Evolutionary conservation across 2,797 vertebrate species (phyloP), one percentile per base, ranked within the genome.

Genomic region (Threskiornis aethiopicus): DNA sequence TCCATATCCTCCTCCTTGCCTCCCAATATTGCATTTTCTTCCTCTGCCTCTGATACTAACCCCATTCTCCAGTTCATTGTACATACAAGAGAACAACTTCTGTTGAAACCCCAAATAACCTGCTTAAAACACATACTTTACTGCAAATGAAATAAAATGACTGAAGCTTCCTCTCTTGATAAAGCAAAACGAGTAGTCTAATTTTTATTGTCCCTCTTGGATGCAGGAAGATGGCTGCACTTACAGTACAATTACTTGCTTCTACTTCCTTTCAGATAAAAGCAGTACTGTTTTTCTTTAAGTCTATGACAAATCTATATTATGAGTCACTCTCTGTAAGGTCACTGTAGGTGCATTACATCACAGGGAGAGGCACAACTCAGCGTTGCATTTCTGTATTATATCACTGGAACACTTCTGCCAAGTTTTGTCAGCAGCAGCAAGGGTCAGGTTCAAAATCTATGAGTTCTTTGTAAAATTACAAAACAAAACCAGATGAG

Each of bases 351-450:
- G 57, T 73, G 66, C 89, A 95, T 96, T 94, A 95, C 88, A 93
- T 95, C 92, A 93, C 80, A 87, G 88, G 90, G 94, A 94, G 81
- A 97, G 88, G 89, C 90, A 96, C 67, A 89, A 85, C 49, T 85
- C 57, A 70, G 49, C 3, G 1, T 28, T 95, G 54, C 86, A 61
- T 94, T 97, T 97, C 93, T 94, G 86, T 93, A 94, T 90, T 96
- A 80, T 96, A 85, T 95, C 90, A 87, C 44, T 81, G 29, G 78
- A 93, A 83, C 26, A 22, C 37, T 87, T 87, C 79, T 92, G 96
- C 96, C 94, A 97, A 96, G 76, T 94, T 91, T 91, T 95, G 91
- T 97, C 92, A 96, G 91, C 49, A 89, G 54, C 71, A 90, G 33
- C 20, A 96, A 96, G 91, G 96, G 94, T 95, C 95, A 93, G 65